Conservation (phyloP, 1,140 invertebrate species). For the Hestina assimilis region DNA sequence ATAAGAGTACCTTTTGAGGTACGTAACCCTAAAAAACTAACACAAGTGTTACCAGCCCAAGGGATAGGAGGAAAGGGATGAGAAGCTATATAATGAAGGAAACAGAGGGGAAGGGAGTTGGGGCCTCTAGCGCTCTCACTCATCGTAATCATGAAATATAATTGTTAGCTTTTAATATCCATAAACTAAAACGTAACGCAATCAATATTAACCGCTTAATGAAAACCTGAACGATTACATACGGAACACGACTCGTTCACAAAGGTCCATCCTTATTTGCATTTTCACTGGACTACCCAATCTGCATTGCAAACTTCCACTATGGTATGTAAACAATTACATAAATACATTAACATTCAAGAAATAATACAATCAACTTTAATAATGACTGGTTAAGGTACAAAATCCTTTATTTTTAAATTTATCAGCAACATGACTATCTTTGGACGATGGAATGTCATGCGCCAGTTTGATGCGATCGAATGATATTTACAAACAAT, state of each 20-base stretch:
- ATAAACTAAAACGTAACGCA: neutral
- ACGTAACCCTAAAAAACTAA: too few species aligned
- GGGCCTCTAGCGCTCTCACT: too few species aligned
- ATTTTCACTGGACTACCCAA: slow-evolving; percentile 67
- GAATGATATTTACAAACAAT: slow-evolving; percentile 54
- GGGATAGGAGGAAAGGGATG: too few species aligned
- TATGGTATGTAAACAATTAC: slow-evolving; percentile 3
- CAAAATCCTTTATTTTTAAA: slow-evolving; percentile 12
- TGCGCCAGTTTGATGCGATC: slow-evolving; percentile 49
- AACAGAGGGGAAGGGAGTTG: too few species aligned
- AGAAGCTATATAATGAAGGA: too few species aligned
- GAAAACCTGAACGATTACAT: slow-evolving; percentile 36
- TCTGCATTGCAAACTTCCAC: slow-evolving; percentile 69
- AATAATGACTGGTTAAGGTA: slow-evolving; percentile 12
- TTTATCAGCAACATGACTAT: slow-evolving; percentile 10
- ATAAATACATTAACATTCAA: neutral
- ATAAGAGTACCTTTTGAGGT: too few species aligned
- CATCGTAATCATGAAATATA: too few species aligned
- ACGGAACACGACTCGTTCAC: slow-evolving; percentile 35
- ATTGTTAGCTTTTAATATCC: neutral
- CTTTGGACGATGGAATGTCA: slow-evolving; percentile 40
- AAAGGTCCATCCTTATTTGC: slow-evolving; percentile 51
- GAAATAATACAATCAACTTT: neutral
- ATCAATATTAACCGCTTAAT: slow-evolving; percentile 19
- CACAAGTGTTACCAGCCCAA: too few species aligned